A percentile compares a stretch with the other conserved stretches of the same genome.
These are phyloP conservation scores for Psephotus haematonotus DNA, from an alignment of 2,113 vertebrate genomes.

Conservation along the genomic window DNA sequence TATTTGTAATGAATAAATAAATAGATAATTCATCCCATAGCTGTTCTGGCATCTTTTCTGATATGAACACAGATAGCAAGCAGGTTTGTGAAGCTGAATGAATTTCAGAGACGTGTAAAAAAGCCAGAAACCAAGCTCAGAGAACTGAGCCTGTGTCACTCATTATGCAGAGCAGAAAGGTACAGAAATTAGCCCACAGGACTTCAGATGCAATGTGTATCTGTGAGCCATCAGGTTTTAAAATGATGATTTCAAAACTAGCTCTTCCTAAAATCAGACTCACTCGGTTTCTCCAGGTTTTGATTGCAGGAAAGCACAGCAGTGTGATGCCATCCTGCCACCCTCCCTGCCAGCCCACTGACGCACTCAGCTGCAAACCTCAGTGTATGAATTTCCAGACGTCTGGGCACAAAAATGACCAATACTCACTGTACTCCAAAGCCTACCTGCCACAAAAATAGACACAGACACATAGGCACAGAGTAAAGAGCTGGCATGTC, in stretches of 20 bases:
- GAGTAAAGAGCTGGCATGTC: neutral
- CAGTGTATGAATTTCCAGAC: neutral
- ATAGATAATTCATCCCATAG: conserved; percentile 30
- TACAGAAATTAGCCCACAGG: neutral
- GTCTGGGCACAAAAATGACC: neutral
- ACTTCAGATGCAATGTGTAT: neutral
- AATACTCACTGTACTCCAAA: neutral
- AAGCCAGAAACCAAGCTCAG: neutral
- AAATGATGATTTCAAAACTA: neutral
- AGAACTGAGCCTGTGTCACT: neutral
- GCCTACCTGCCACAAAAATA: neutral
- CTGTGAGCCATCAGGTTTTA: neutral
- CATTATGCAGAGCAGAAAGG: neutral
- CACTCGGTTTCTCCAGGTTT: neutral
- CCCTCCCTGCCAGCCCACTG: neutral
- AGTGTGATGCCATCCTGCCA: accelerated
- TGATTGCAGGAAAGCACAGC: accelerated
- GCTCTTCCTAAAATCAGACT: neutral
- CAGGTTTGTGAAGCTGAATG: neutral
- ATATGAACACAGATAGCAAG: neutral
- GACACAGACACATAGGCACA: neutral
- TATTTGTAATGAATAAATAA: conserved; percentile 53
- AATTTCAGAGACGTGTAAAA: neutral
- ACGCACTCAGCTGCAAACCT: neutral
- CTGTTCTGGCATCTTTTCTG: neutral